Conservation (phyloP, 2,797 vertebrate species). For the Margarornis squamiger region DNA sequence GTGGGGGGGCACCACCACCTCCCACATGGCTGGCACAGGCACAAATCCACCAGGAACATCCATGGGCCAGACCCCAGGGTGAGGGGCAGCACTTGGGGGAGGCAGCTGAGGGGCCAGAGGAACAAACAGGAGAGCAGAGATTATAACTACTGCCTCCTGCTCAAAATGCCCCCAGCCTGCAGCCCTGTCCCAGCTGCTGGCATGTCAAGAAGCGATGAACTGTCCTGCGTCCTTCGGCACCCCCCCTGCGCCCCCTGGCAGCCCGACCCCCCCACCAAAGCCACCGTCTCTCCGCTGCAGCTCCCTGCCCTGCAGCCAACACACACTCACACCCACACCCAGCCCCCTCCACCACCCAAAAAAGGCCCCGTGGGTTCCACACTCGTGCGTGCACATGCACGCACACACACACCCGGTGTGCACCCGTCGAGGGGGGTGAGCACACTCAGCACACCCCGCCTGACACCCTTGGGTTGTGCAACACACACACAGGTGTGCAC, state of each 20-base stretch:
- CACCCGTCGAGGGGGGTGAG: neutral
- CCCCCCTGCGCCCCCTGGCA: constrained; percentile 69
- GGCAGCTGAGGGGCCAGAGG: neutral
- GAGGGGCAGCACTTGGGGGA: neutral
- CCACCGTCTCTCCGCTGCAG: constrained; percentile 84
- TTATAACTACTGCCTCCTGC: neutral
- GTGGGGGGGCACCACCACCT: neutral
- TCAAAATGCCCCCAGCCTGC: neutral
- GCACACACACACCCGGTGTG: neutral
- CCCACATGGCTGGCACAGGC: neutral
- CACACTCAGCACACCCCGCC: fast-evolving
- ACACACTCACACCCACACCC: neutral
- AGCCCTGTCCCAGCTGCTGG: neutral
- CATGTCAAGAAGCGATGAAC: constrained; percentile 45
- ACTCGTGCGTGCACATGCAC: neutral
- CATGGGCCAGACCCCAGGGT: neutral
- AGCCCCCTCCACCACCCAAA: neutral
- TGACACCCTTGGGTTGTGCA: fast-evolving
- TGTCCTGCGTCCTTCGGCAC: constrained; percentile 57
- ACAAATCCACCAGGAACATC: neutral
- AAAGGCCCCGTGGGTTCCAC: neutral
- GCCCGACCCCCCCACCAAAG: constrained; percentile 81
- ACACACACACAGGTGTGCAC: neutral
- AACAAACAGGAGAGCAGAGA: neutral
- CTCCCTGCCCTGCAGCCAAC: constrained; percentile 77